A percentile compares a stretch with the other conserved stretches of the same genome.
Conservation (phyloP, 2,113 vertebrate genomes). For the Cyphomyrus discorhynchus region DNA sequence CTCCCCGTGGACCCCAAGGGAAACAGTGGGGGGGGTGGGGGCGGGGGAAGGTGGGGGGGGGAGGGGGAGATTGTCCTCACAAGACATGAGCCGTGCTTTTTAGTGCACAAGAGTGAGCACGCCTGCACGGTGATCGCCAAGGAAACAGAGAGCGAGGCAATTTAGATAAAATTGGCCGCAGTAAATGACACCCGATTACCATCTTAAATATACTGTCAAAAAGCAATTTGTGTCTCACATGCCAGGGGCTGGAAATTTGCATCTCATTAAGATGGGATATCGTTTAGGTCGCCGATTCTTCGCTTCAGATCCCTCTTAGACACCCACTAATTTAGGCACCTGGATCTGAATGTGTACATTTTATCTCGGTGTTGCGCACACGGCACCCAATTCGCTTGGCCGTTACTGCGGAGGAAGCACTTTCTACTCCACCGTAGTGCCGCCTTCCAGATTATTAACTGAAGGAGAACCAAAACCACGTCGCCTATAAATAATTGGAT, state of each 20-base stretch:
- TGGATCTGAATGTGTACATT: not conserved
- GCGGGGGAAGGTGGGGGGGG: no score
- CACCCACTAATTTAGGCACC: not conserved
- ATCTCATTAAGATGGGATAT: constrained; percentile 25
- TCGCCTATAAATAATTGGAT: not conserved
- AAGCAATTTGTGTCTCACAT: constrained; percentile 29
- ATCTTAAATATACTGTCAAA: constrained; percentile 61
- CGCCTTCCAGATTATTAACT: not conserved
- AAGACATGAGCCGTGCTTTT: not conserved
- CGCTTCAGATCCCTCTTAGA: not conserved
- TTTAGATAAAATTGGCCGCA: constrained; percentile 46
- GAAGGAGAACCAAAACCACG: not conserved
- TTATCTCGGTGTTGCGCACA: not conserved
- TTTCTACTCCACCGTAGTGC: not conserved
- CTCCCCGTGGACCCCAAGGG: no score
- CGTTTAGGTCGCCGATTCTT: constrained; percentile 12
- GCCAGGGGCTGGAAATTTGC: constrained; percentile 22
- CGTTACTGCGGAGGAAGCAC: not conserved
- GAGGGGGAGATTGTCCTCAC: not conserved
- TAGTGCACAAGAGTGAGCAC: constrained; percentile 1
- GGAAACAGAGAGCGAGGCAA: constrained; percentile 38
- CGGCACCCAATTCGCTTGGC: not conserved
- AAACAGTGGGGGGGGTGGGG: not conserved
- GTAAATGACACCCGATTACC: constrained; percentile 60
- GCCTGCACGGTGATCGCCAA: constrained; percentile 35